Percentiles rank a stretch among this genome's conserved stretches.
Evolutionary conservation across 1,140 invertebrate genomes (phyloP).

Genomic region (Cotesia vestalis): DNA sequence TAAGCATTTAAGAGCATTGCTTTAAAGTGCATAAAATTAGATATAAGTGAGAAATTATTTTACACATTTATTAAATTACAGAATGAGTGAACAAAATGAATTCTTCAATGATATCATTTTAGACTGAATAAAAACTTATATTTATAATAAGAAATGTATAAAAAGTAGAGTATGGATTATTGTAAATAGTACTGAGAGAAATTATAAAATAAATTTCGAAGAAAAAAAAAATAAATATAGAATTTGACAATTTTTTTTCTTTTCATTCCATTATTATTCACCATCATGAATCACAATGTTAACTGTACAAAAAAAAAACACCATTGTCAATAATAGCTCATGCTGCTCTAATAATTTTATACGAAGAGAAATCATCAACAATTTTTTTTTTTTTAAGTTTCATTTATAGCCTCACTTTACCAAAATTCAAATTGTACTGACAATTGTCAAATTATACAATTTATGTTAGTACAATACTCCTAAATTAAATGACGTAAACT

Average conservation of each 20-base stretch:
- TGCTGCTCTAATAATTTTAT: no score
- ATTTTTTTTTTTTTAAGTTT: constrained; percentile 53
- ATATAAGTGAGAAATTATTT: no score
- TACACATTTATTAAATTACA: not conserved
- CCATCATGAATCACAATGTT: constrained; percentile 57
- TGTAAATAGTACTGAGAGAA: not conserved
- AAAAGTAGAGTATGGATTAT: not conserved
- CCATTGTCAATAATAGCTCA: constrained; percentile 52
- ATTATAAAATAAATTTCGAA: not conserved
- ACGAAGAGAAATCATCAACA: not conserved
- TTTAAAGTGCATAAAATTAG: not conserved
- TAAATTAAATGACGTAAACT: no score
- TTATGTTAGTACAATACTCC: no score
- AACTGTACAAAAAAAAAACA: constrained; percentile 59
- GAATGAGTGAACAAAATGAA: constrained; percentile 3
- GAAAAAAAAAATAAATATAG: constrained; percentile 34
- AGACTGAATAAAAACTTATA: constrained; percentile 13
- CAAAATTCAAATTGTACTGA: no score
- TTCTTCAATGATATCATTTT: not conserved
- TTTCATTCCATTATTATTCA: constrained; percentile 49
- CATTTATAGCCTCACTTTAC: not conserved
- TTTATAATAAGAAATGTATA: constrained; percentile 7
- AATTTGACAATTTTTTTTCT: constrained; percentile 43
- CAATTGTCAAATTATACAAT: no score
- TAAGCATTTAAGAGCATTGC: not conserved